Base-by-base conservation (phyloP, 2,797 vertebrate genomes). In the Amazona ochrocephala region DNA sequence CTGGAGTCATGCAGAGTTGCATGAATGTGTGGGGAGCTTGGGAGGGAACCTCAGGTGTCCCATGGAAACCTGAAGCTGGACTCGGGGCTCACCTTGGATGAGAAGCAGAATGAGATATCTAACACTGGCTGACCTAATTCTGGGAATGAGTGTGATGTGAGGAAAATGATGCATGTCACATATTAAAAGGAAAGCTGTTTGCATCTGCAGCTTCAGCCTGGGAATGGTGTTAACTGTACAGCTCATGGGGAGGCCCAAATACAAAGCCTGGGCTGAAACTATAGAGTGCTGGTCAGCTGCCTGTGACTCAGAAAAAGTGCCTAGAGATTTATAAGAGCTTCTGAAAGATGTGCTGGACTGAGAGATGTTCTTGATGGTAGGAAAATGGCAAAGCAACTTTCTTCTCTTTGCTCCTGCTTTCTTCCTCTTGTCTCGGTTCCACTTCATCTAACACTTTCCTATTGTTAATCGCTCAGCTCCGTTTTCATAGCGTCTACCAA, bases 11-110 rank as follows among this genome's bases (percentile, higher is more conserved):
- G 24, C 6, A 39, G 32, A 56, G 21, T 19, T 1, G 0, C 5
- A 5, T 30, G 44, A 70, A 75, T 15, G 44, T 37, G 10, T 15
- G 26, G 22, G 11, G 11, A 72, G 14, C 27, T 61, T 48, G 53
- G 13, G 27, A 44, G 9, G 12, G 5, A 5, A 14, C 48, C 48
- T 91, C 24, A 8, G 41, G 53, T 84, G 12, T 86, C 45, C 24
- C 29, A 32, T 0, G 2, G 15, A 81, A 94, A 62, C 37, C 27
- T 45, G 47, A 12, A 44, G 19, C 65, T 83, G 61, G 23, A 18
- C 4, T 78, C 10, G 26, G 39, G 8, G 26, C 6, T 91, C 37
- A 19, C n/a, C 19, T 66, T 0, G 0, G 37, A 27, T 54, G 26
- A 39, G 37, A 48, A 77, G 21, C 29, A 39, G 18, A 62, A 56